Conservation (phyloP, 1,140 invertebrate genomes). For the Drosophila orosa region DNA sequence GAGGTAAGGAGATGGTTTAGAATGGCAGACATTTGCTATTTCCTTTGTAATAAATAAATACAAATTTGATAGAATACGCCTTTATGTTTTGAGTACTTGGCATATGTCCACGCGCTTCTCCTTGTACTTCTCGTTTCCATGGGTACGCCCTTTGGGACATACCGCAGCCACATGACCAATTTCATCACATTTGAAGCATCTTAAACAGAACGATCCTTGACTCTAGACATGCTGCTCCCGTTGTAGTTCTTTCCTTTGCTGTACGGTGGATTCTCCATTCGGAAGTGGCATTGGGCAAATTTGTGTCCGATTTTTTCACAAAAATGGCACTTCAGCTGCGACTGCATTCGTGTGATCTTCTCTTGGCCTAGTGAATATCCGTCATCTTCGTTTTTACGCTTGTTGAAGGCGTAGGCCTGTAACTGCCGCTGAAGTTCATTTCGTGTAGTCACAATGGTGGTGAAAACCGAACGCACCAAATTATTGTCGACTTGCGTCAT, state of each 20-base stretch:
- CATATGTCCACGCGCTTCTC: constrained; percentile 20
- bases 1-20: no score
- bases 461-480: constrained; percentile 24
- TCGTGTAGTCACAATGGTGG: constrained; percentile 4
- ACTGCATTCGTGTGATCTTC: constrained; percentile 7
- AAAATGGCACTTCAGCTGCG: constrained; percentile 22
- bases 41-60: no score
- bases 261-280: neutral
- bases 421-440: constrained; percentile 10
- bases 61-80: constrained; percentile 6
- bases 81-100: neutral
- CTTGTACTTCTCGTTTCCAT: constrained; percentile 5
- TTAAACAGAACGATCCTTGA: constrained; percentile 13
- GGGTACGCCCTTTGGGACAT: neutral
- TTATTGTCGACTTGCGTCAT: constrained; percentile 34
- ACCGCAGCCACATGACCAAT: neutral
- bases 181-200: neutral
- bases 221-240: constrained; percentile 1
- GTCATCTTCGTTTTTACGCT: constrained; percentile 24
- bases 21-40: no score
- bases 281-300: constrained; percentile 18
- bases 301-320: constrained; percentile 32
- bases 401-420: constrained; percentile 32
- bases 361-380: constrained; percentile 1
- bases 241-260: neutral